A percentile compares a stretch with the other conserved stretches of the same genome.
These are phyloP conservation scores for Fundulus diaphanus DNA, from an alignment of 2,797 vertebrate genomes.

Conservation along the genomic window DNA sequence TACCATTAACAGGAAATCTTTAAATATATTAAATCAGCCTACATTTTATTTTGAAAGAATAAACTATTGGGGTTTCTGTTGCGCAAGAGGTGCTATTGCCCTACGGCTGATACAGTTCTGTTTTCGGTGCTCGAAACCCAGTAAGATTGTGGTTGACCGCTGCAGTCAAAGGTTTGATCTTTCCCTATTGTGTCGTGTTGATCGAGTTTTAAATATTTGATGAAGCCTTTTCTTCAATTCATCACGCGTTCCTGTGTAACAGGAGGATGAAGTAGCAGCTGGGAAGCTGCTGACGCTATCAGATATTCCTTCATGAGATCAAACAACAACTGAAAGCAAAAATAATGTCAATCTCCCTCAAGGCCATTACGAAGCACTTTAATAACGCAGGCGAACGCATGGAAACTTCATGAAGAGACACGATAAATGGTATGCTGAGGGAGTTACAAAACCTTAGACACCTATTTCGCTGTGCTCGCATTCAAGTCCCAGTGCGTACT, in stretches of 20 bases:
- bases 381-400: background rate
- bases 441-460: conserved; percentile 21
- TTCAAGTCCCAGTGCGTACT: conserved; percentile 7
- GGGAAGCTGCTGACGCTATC: conserved; percentile 67
- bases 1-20: background rate
- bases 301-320: conserved; percentile 75
- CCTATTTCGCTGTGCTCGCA: conserved; percentile 1
- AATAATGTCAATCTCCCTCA: conserved; percentile 11
- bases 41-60: background rate
- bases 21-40: no score
- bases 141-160: conserved; percentile 64
- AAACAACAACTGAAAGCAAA: conserved; percentile 49
- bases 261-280: conserved; percentile 78
- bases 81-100: conserved; percentile 30
- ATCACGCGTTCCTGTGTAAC: conserved; percentile 73
- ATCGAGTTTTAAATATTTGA: conserved; percentile 85
- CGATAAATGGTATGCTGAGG: background rate
- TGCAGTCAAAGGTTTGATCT: conserved; percentile 80
- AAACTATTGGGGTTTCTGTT: background rate
- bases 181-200: conserved; percentile 72
- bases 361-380: conserved; percentile 29
- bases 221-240: conserved; percentile 77
- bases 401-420: conserved; percentile 2
- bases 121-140: conserved; percentile 68
- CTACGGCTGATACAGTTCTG: conserved; percentile 41